Base-by-base conservation (phyloP, 2,797 vertebrate genomes). In the Artibeus lituratus region DNA sequence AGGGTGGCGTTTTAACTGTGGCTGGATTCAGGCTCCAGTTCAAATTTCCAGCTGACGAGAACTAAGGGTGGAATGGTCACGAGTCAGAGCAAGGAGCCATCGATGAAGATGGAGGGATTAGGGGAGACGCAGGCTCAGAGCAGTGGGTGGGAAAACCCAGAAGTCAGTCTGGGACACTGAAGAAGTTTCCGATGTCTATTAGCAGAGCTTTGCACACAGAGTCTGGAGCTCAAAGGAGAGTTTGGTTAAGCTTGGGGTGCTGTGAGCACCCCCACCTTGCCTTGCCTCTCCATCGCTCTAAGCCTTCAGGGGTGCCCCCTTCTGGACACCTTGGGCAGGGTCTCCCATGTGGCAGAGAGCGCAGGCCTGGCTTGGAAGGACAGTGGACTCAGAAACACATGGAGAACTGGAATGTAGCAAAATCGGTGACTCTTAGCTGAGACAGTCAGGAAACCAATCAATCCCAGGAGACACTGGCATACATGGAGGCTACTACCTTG, bases 41-140 rank as follows among this genome's bases (percentile, higher is more conserved):
- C 80, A 69, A 57, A 65, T 22, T 87, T 83, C 87, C 2, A 80
- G 26, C 29, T 81, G 72, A 16, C 65, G 87, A 94, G 47, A 72
- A 94, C 16, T 65, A 78, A 44, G 1, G 10, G 72, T 65, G 24
- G 37, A 70, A 39, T 57, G 24, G 10, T 59, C 24, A 35, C 14
- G n/a, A 39, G 32, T 55, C 55, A 44, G 80, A 67, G 24, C 69
- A 47, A 67, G 59, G 42, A 47, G 15, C 59, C 24, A 87, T 47
- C 78, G 26, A 55, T 3, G 37, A 24, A 70, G 29, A 74, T 69
- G 39, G 69, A 92, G 70, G 57, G 62, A 62, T 14, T 14, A 80
- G 15, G 24, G 37, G 19, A 62, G 70, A 35, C 1, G 5, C 14
- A 51, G 87, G 15, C 37, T 67, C 65, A 42, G 70, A 39, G 29